Base-by-base conservation (phyloP, 2,888 invertebrate species). In the Rhogogaster chlorosoma region DNA sequence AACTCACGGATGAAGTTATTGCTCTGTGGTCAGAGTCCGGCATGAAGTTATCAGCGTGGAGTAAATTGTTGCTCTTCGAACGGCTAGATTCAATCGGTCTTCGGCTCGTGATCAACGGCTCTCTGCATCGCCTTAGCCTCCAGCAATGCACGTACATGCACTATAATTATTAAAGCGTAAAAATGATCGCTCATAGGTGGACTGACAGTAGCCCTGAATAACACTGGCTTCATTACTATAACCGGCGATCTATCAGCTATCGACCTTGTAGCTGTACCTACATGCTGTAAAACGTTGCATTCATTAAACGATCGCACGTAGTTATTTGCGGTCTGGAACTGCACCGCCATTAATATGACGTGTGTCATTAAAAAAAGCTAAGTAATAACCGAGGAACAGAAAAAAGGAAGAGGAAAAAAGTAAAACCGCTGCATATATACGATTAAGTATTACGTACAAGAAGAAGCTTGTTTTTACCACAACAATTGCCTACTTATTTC, bases 151-250 rank as follows among this genome's bases (percentile, higher is more conserved):
- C 22, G 12, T n/a, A n/a, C 22, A 38, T 71, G 71, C 71, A 22
- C 71, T 71, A 42, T 71, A 36, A 71, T 71, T 71, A 71, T 71
- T 42, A 22, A 38, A 9, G 22, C 42, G 71, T 38, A 42, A 73
- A 73, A 73, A 73, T 42, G 22, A 42, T 67, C 67, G 32, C 32
- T 67, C 15, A 32, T 32, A 10, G 32, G 12, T 67, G 32, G 67
- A 18, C 67, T 32, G 32, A 67, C 67, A 32, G 18, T 12, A 67
- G 32, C 32, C 67, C 67, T 67, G 67, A 29, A 67, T 67, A 67
- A 67, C 32, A 67, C 18, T 32, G 12, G 32, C 18, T 18, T 67
- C 7, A 67, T 67, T 15, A 32, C 32, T 32, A 0, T 22, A 26
- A 73, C 71, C 71, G 42, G 12, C 22, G 71, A 73, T 42, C 38